These are phyloP conservation scores for Platyscapa corneri DNA, from an alignment of 1,140 invertebrate genomes.

Conservation along the genomic window DNA sequence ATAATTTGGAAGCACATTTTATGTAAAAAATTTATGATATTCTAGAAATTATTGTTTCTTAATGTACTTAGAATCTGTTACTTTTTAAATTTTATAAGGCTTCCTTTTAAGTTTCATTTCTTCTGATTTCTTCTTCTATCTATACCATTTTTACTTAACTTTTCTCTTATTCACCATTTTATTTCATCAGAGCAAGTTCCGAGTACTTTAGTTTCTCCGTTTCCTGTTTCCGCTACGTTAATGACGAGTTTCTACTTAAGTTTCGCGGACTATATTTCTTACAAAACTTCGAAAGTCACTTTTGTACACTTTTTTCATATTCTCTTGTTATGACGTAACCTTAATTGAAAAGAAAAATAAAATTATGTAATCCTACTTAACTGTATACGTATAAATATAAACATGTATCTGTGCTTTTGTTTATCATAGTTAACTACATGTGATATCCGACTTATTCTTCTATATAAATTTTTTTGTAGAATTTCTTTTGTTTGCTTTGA, in stretches of 20 bases:
- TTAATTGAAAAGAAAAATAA: no score
- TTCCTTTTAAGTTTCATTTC: neutral
- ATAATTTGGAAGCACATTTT: no score
- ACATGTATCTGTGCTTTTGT: no score
- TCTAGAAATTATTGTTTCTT: no score
- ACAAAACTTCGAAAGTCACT: conserved; percentile 43
- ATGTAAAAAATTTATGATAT: no score
- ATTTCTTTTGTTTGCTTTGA: no score
- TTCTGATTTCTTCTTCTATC: conserved; percentile 8
- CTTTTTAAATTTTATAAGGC: neutral
- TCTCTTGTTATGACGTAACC: neutral
- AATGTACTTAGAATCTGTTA: no score
- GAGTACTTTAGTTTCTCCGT: conserved; percentile 59
- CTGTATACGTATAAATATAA: no score
- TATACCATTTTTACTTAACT: neutral
- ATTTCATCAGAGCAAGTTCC: conserved; percentile 59
- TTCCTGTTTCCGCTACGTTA: conserved; percentile 59
- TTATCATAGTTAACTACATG: no score
- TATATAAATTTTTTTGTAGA: no score
- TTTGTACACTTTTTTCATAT: neutral
- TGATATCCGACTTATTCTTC: no score
- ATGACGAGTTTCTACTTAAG: conserved; percentile 61
- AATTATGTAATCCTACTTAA: no score
- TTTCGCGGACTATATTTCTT: conserved; percentile 50
- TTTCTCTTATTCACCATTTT: conserved; percentile 34